These are phyloP conservation scores for Antennarius maculatus DNA, from an alignment of 2,797 vertebrate genomes.

Conservation along the genomic window DNA sequence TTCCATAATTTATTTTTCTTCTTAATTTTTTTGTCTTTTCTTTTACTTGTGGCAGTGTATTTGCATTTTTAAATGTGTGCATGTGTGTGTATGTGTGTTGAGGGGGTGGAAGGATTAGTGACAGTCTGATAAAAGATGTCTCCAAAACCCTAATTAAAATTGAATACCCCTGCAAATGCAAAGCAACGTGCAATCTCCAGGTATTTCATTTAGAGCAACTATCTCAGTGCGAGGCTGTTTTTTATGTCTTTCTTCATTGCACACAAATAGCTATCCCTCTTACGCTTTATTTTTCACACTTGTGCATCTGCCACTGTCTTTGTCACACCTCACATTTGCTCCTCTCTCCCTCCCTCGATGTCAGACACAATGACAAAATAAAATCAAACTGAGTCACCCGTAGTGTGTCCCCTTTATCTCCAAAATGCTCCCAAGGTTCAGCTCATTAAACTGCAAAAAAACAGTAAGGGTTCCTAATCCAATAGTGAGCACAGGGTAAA, in stretches of 20 bases:
- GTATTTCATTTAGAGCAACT: conserved; percentile 81
- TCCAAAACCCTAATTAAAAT: conserved; percentile 86
- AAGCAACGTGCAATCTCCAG: conserved; percentile 81
- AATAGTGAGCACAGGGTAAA: conserved; percentile 45
- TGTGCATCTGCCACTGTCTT: conserved; percentile 63
- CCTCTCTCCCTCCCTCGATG: conserved; percentile 58
- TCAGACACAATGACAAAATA: conserved; percentile 68
- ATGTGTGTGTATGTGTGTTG: neutral
- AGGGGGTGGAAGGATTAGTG: conserved; percentile 67
- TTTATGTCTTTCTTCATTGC: conserved; percentile 71
- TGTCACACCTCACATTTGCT: conserved; percentile 60
- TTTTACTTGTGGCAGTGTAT: conserved; percentile 36
- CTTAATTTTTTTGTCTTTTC: conserved; percentile 1
- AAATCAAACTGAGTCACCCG: conserved; percentile 68
- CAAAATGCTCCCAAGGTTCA: conserved; percentile 59
- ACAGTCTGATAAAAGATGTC: conserved; percentile 85
- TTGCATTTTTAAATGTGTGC: conserved; percentile 48
- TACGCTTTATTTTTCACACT: conserved; percentile 75
- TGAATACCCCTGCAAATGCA: conserved; percentile 79
- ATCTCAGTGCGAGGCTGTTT: conserved; percentile 72
- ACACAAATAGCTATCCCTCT: conserved; percentile 66
- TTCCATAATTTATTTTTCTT: conserved; percentile 36
- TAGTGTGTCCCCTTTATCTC: conserved; percentile 37
- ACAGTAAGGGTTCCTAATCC: conserved; percentile 37
- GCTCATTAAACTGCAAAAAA: conserved; percentile 61